A percentile compares a stretch with the other conserved stretches of the same genome.
Conservation (phyloP, 2,113 vertebrate genomes). For the Falcunculus frontatus region DNA sequence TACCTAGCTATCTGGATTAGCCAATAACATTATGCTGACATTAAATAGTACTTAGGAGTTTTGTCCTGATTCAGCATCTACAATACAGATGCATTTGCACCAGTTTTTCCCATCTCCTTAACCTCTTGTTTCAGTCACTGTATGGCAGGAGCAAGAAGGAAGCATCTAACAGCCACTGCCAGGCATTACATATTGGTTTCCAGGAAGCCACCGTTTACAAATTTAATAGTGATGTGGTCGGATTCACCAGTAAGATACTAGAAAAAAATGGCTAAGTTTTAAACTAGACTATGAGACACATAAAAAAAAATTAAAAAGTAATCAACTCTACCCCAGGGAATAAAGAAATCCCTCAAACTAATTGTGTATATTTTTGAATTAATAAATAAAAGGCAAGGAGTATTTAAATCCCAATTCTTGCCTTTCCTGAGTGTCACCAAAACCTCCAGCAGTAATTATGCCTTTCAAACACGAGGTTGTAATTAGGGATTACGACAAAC, state of each 20-base stretch:
- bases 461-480: neutral
- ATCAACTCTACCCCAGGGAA: neutral
- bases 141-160: neutral
- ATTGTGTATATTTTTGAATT: neutral
- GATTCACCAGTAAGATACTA: neutral
- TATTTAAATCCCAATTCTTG: neutral
- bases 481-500: conserved; percentile 31
- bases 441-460: conserved; percentile 11
- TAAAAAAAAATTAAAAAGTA: neutral
- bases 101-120: neutral
- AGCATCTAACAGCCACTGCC: neutral
- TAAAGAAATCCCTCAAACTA: neutral
- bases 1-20: neutral
- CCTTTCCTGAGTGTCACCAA: neutral
- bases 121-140: neutral
- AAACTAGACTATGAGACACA: neutral
- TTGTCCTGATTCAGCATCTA: neutral
- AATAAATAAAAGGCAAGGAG: neutral
- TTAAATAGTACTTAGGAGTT: neutral
- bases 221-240: neutral
- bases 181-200: neutral
- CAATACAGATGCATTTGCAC: neutral
- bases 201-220: neutral
- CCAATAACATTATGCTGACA: neutral
- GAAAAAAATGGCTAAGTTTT: neutral